Percentiles rank a stretch among this genome's conserved stretches.
Evolutionary conservation across 2,888 invertebrate genomes (phyloP).

Genomic region (Hyposoter dolosus): DNA sequence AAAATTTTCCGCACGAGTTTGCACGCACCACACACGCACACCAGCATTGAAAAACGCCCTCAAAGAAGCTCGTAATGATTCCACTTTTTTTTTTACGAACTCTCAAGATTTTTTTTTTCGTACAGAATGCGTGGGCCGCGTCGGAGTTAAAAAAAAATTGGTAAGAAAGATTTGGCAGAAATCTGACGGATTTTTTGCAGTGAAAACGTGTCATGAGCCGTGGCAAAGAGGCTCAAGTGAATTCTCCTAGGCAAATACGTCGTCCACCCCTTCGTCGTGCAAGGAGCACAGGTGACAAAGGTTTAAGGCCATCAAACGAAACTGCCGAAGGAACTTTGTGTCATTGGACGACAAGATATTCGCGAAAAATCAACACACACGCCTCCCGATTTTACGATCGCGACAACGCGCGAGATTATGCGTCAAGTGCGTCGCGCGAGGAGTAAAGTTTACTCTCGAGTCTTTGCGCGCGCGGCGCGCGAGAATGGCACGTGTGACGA

Average conservation of each 20-base stretch:
- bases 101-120: neutral
- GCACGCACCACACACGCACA: neutral
- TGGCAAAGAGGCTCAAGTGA: slow-evolving; percentile 38
- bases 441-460: slow-evolving; percentile 26
- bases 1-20: neutral
- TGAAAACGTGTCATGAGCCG: neutral
- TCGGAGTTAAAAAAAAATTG: slow-evolving; percentile 48
- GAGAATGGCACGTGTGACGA: slow-evolving; percentile 35
- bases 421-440: neutral
- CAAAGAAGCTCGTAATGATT: neutral
- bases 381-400: neutral
- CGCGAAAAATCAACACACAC: neutral
- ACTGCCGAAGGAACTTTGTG: slow-evolving; percentile 55
- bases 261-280: too few species aligned
- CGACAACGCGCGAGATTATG: slow-evolving; percentile 16
- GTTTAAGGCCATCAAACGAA: slow-evolving; percentile 15
- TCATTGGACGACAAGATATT: slow-evolving; percentile 36
- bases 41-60: neutral
- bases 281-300: slow-evolving; percentile 33
- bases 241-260: slow-evolving; percentile 37
- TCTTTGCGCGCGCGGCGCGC: too few species aligned
- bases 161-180: slow-evolving; percentile 34
- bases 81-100: slow-evolving; percentile 17
- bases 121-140: neutral
- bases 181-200: slow-evolving; percentile 24